These are phyloP conservation scores for Tetramorium alpestre DNA, from an alignment of 1,140 invertebrate species.

Conservation along the genomic window DNA sequence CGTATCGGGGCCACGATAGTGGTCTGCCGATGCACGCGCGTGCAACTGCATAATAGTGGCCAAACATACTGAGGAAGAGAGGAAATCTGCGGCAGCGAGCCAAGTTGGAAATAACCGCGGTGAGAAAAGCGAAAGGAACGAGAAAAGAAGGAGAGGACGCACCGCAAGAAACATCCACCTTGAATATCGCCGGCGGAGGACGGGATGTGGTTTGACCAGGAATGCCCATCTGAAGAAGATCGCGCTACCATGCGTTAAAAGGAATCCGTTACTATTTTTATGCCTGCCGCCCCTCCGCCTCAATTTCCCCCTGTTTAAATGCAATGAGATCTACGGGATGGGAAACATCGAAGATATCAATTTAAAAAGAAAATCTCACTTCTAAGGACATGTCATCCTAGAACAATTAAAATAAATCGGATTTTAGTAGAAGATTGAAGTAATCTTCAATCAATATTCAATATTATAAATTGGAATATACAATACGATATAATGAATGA, in stretches of 20 bases:
- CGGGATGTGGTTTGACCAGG: constrained; percentile 64
- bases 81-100: not conserved
- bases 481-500: not conserved
- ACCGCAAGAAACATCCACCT: constrained; percentile 60
- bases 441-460: not conserved
- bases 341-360: not conserved
- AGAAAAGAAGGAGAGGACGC: constrained; percentile 49
- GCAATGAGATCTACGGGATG: not conserved
- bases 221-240: constrained; percentile 67
- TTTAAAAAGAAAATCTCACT: not conserved
- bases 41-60: constrained; percentile 72
- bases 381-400: not conserved
- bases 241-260: constrained; percentile 52
- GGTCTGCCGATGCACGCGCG: constrained; percentile 80
- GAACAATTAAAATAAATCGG: not conserved
- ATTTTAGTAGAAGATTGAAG: not conserved
- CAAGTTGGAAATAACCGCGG: constrained; percentile 40
- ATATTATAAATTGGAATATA: constrained; percentile 18
- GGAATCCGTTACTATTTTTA: constrained; percentile 47
- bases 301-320: not conserved
- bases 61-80: constrained; percentile 63
- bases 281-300: not conserved
- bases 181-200: constrained; percentile 53
- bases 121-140: constrained; percentile 52
- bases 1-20: constrained; percentile 84